These are phyloP conservation scores for Fregata magnificens DNA, from an alignment of 2,113 vertebrate species.

Conservation along the genomic window DNA sequence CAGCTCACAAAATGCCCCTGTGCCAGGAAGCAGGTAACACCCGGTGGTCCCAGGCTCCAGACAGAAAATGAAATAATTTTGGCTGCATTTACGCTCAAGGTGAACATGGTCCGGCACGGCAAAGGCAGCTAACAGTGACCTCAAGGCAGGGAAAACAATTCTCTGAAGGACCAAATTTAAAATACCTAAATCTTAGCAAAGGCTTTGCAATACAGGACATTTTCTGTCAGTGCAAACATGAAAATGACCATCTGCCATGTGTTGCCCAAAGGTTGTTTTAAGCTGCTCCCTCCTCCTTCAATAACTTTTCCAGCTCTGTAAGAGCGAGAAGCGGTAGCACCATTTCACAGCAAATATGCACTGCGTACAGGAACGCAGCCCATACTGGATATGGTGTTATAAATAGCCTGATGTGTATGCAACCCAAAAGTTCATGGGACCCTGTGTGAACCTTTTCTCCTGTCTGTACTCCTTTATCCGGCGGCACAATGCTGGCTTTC, in stretches of 20 bases:
- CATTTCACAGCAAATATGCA: too few relatives aligned
- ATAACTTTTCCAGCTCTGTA: background rate
- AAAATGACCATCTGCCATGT: background rate
- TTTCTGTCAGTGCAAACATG: background rate
- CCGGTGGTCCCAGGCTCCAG: background rate
- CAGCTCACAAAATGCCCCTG: background rate
- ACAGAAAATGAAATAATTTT: background rate
- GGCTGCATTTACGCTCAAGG: background rate
- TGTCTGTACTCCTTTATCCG: background rate
- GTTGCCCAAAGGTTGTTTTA: background rate
- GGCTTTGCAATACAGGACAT: background rate
- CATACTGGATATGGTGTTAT: background rate
- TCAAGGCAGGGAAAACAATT: background rate
- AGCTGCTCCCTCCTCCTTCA: background rate
- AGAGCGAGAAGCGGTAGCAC: background rate
- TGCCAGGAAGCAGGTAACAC: background rate
- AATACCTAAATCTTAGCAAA: background rate
- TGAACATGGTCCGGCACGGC: background rate
- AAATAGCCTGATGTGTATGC: background rate
- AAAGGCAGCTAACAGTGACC: background rate
- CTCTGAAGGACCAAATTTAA: background rate
- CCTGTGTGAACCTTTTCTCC: constrained; percentile 26
- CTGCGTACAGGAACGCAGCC: background rate
- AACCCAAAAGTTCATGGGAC: constrained; percentile 3
- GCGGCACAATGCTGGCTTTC: constrained; percentile 40